Percentiles rank a stretch among this genome's conserved stretches.
Evolutionary conservation across 2,888 invertebrate genomes (phyloP).

Genomic region (Plebejus anna): DNA sequence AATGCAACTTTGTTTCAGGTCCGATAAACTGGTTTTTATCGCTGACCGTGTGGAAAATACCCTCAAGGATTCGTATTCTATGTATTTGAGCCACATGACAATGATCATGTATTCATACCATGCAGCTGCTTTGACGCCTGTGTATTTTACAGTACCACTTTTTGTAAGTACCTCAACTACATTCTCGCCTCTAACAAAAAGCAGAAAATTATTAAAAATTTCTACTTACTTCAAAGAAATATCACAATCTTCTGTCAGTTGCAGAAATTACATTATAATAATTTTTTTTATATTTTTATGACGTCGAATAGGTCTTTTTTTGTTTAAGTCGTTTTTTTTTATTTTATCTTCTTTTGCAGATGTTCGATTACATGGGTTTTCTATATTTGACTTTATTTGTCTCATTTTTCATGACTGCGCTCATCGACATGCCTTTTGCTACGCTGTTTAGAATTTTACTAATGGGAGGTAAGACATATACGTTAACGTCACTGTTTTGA

Average conservation of each 20-base stretch:
- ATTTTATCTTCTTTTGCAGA: neutral
- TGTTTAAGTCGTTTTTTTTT: neutral
- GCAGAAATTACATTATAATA: no score
- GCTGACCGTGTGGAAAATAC: constrained; percentile 66
- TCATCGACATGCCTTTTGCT: constrained; percentile 5
- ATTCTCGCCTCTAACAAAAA: no score
- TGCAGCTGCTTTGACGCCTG: neutral
- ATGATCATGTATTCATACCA: constrained; percentile 37
- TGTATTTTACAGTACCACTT: neutral
- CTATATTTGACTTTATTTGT: constrained; percentile 9
- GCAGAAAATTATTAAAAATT: no score
- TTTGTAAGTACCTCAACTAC: neutral
- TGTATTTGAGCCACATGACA: constrained; percentile 74
- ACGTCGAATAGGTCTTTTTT: neutral
- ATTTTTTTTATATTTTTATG: no score
- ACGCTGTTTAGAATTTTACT: neutral
- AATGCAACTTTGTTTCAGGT: constrained; percentile 44
- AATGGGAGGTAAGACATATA: neutral
- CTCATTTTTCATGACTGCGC: constrained; percentile 3
- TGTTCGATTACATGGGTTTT: neutral
- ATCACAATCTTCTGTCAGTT: no score
- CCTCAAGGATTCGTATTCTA: constrained; percentile 76
- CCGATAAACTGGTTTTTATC: constrained; percentile 70
- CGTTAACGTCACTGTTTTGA: no score
- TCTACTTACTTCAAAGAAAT: no score